These are phyloP conservation scores for Disparrhopalites patrizii DNA, from an alignment of 2,888 invertebrate species.

Conservation along the genomic window DNA sequence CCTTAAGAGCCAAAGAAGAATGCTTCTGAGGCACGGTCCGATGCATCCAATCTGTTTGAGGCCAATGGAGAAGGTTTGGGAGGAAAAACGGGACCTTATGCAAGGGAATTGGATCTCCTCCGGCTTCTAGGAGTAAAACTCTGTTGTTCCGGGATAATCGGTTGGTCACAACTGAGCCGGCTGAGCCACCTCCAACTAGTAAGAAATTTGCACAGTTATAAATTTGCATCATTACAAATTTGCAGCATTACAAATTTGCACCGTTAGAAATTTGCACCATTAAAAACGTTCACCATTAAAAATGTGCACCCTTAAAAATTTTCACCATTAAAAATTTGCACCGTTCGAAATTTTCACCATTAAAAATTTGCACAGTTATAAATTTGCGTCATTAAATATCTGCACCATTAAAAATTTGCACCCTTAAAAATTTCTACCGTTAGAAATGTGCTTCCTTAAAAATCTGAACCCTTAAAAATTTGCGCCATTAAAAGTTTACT, in stretches of 20 bases:
- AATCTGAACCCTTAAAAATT: no score
- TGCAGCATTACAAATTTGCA: not conserved
- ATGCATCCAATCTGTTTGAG: slow-evolving; percentile 68
- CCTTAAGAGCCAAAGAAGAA: slow-evolving; percentile 54
- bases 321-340: no score
- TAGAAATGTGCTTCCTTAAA: no score
- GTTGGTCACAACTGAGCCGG: slow-evolving; percentile 62
- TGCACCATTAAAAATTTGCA: no score
- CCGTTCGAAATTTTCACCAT: not conserved
- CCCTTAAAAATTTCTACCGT: no score
- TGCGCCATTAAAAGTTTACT: no score
- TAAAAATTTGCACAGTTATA: no score
- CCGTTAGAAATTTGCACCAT: not conserved
- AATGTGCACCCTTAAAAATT: not conserved
- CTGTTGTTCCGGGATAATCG: slow-evolving; percentile 54
- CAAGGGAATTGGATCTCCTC: slow-evolving; percentile 55
- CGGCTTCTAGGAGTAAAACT: slow-evolving; percentile 67
- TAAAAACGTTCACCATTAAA: not conserved
- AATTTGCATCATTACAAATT: no score
- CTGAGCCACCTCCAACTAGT: slow-evolving; percentile 32
- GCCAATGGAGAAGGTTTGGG: slow-evolving; percentile 61
- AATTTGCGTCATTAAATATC: no score
- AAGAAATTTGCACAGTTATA: no score
- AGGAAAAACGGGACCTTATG: slow-evolving; percentile 34
- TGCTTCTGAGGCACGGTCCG: slow-evolving; percentile 62